Evolutionary conservation across 2,888 invertebrate species (phyloP), one percentile per base, ranked within the genome.

Genomic region (Clistopyga incitator): DNA sequence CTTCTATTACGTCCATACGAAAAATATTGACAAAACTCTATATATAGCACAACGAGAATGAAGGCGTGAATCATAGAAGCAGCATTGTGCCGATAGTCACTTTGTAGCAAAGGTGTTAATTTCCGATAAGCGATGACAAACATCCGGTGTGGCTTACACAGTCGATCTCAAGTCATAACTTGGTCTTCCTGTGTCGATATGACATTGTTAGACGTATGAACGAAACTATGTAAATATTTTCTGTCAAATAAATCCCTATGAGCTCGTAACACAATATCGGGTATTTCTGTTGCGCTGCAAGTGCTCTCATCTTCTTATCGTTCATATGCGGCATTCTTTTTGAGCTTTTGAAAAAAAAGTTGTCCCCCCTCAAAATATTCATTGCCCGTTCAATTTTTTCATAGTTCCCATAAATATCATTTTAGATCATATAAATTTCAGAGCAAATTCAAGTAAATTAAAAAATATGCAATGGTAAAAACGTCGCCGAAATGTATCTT

Each of bases 121-220:
- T 76, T 70, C 68, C 78, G 85, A 85, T 85, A 82, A 86, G 74
- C 78, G 38, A 52, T 25, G 67, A 34, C 47, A 82, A 82, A 84
- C 86, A 85, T 83, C 85, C 81, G 79, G 81, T 70, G 71, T 61
- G 38, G 29, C 23, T 79, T 59, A 80, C 45, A 3, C 20, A 52
- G 25, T 42, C 64, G n/a, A 45, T 42, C 3, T 59, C 38, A 38
- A 8, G 38, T 42, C 15, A 34, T 11, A 15, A 65, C 47, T 34
- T 52, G 72, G 42, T 77, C 38, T 34, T 42, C 59, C n/a, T 23
- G 45, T 50, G 20, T 54, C 71, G 59, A 70, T 65, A 65, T 81
- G 11, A 47, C 45, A 56, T 18, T 56, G 20, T 52, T 18, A 18
- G 20, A 56, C 59, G 23, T 64, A 54, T 61, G 61, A 50, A 8